Evolutionary conservation across 2,888 invertebrate species (phyloP), one percentile per base, ranked within the genome.

Genomic region (Salpingus planirostris): DNA sequence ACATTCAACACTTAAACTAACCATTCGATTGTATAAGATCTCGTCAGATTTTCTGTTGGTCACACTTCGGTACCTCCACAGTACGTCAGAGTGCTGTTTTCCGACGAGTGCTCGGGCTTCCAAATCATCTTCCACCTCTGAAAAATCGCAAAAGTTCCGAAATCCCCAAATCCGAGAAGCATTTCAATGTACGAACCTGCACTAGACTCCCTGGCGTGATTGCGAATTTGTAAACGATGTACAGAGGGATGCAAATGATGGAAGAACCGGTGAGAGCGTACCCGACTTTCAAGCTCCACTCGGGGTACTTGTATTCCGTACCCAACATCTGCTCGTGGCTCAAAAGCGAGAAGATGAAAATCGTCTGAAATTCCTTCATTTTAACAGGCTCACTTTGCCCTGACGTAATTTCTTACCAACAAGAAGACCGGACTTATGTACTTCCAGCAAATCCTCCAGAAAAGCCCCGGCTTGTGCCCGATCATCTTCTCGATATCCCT

Each of bases 391-490:
- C n/a, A n/a, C n/a, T n/a, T n/a, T n/a, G n/a, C n/a, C n/a, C n/a
- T n/a, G n/a, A 10, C 10, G 13, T 4, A 13, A n/a, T 29, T 30
- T 31, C 65, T 64, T 61, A 83, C 89, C 62, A 88, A 68, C 49
- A 89, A 74, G 64, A 89, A 88, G 15, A 84, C 72, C 0, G 91
- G 91, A 55, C 87, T 85, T 48, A 88, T 85, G 55, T 81, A 87
- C 27, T 80, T 80, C 91, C 90, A 91, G 60, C 88, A 83, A 34
- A 83, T 70, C 24, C 81, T 69, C 86, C 89, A 89, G 66, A 85
- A 85, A 44, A 78, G 60, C 0, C 81, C 82, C 0, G 89, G 87
- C 33, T 70, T 69, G 51, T 79, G 73, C 1, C 90, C 90, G 42
- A 89, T 70, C 90, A 90, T 91, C 55, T 76, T 77, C 55, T 79